Conservation (phyloP, 2,797 vertebrate genomes). For the Propithecus deckenii region DNA sequence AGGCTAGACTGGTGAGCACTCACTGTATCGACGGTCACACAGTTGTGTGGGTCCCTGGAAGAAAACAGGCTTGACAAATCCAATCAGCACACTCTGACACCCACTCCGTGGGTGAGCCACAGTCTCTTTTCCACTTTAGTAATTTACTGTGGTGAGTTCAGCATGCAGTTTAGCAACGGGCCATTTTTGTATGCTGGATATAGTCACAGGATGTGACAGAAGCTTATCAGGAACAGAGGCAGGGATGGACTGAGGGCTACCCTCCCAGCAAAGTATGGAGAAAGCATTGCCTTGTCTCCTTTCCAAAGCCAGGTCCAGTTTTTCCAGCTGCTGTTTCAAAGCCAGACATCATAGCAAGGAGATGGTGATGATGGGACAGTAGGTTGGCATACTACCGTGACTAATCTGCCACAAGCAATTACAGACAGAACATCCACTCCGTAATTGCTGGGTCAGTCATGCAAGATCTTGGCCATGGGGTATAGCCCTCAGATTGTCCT, state of each 20-base stretch:
- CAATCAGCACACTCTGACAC: neutral
- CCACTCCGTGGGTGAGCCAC: neutral
- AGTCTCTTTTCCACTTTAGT: neutral
- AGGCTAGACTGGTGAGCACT: neutral
- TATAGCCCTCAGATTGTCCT: conserved; percentile 5
- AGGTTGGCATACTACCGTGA: neutral
- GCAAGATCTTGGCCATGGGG: conserved; percentile 8
- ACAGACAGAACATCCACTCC: neutral
- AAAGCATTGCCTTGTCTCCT: neutral
- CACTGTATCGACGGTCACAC: neutral
- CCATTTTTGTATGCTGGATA: neutral
- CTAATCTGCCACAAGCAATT: conserved; percentile 22
- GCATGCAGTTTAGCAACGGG: neutral
- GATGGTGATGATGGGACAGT: neutral
- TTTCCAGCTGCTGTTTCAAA: conserved; percentile 57
- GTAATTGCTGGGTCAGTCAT: neutral
- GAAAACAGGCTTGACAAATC: neutral
- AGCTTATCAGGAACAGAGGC: conserved; percentile 38
- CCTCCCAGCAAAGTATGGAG: conserved; percentile 3
- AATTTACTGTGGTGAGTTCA: conserved; percentile 50
- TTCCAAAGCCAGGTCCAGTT: conserved; percentile 27
- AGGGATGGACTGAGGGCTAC: neutral
- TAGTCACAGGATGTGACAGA: neutral
- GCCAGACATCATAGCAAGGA: conserved; percentile 38
- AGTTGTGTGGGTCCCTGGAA: neutral